phyloP scores from a whole-genome alignment of 2,113 vertebrate species.

The Crotophaga sulcirostris region DNA sequence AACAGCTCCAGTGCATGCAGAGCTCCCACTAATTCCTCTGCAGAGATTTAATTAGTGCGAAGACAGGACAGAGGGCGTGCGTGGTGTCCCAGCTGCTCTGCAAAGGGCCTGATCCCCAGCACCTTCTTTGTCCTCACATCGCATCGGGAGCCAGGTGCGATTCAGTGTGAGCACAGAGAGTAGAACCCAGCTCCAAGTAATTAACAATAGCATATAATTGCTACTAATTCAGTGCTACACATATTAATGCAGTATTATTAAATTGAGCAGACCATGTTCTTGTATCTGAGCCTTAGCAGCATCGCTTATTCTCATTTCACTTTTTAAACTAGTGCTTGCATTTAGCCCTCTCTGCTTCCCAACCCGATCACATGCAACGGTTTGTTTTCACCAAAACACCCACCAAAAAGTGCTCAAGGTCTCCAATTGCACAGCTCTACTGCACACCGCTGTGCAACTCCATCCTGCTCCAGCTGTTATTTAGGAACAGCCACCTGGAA shows the following conservation, averaged over 20 bases:
- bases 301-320: neutral
- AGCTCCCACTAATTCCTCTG: neutral
- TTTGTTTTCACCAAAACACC: constrained; percentile 21
- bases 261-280: constrained; percentile 32
- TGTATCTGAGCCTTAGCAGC: neutral
- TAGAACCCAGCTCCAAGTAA: neutral
- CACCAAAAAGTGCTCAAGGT: constrained; percentile 47
- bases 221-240: constrained; percentile 68
- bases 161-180: neutral
- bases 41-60: rapidly evolving
- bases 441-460: constrained; percentile 32
- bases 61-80: rapidly evolving
- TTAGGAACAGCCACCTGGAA: constrained; percentile 72
- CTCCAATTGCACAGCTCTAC: constrained; percentile 48
- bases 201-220: constrained; percentile 54
- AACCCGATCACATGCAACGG: neutral
- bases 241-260: constrained; percentile 65
- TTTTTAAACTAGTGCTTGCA: neutral
- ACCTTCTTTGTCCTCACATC: rapidly evolving
- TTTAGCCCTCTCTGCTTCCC: constrained; percentile 5
- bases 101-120: neutral
- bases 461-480: constrained; percentile 64
- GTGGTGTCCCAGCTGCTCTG: neutral
- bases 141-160: neutral
- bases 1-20: neutral